Conservation (phyloP, 2,113 vertebrate species). For the Lota lota region DNA sequence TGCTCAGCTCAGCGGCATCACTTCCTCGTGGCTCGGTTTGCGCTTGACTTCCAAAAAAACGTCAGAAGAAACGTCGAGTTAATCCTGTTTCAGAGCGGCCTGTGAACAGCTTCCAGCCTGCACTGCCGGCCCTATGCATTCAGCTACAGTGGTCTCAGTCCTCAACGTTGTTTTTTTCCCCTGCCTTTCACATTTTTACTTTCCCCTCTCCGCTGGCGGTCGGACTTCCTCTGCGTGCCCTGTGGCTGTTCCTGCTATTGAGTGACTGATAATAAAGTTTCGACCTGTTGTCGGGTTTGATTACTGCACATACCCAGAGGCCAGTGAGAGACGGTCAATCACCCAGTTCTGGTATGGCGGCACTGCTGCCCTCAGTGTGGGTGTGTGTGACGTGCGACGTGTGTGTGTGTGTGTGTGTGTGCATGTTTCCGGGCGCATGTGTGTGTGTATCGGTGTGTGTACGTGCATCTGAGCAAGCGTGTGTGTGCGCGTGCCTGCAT, state of each 20-base stretch:
- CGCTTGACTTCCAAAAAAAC: no score
- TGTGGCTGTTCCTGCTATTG: constrained; percentile 68
- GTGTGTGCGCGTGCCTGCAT: not conserved
- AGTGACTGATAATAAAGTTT: constrained; percentile 81
- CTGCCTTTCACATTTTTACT: constrained; percentile 3
- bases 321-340: constrained; percentile 55
- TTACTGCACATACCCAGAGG: constrained; percentile 63
- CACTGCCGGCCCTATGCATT: constrained; percentile 21
- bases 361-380: constrained; percentile 21
- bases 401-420: constrained; percentile 9
- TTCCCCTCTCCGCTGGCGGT: constrained; percentile 1
- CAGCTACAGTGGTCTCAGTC: constrained; percentile 20
- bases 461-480: not conserved
- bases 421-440: constrained; percentile 19
- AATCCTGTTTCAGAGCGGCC: no score
- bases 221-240: constrained; percentile 27
- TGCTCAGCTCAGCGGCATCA: no score
- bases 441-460: not conserved
- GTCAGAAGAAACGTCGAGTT: no score
- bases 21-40: no score
- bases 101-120: constrained; percentile 19
- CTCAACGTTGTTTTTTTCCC: constrained; percentile 11
- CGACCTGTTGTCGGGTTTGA: constrained; percentile 78
- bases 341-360: constrained; percentile 46
- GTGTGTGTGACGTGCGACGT: constrained; percentile 21